Conservation (phyloP, 2,888 invertebrate genomes). For the Latrodectus hesperus region DNA sequence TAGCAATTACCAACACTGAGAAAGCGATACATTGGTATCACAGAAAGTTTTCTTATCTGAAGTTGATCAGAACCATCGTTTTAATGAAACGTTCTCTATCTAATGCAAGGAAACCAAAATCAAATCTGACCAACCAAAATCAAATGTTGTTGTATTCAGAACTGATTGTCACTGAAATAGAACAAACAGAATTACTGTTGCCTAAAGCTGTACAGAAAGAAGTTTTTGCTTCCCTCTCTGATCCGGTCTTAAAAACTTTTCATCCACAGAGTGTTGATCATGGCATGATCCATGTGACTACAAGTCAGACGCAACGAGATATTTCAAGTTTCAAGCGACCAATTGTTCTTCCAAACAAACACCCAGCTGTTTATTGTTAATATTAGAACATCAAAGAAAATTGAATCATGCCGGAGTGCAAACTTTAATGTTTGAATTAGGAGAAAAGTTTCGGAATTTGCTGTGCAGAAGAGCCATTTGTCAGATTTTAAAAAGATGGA, state of each 20-base stretch:
- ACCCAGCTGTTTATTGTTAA: background rate
- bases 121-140: background rate
- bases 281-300: background rate
- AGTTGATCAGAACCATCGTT: background rate
- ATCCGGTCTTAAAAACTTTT: background rate
- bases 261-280: background rate
- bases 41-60: background rate
- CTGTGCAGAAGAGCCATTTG: constrained; percentile 3
- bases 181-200: background rate
- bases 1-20: background rate
- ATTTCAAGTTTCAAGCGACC: no score
- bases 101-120: background rate
- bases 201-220: background rate
- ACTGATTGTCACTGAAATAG: background rate
- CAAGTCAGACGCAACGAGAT: no score
- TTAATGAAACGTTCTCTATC: background rate
- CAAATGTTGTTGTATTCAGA: background rate
- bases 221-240: background rate
- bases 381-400: background rate
- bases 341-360: background rate
- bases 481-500: constrained; percentile 7
- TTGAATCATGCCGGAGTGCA: constrained; percentile 2
- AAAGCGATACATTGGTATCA: background rate
- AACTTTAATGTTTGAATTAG: background rate
- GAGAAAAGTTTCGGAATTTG: background rate